phyloP scores from a whole-genome alignment of 2,888 invertebrate species.

The Fissipunctia ypsillon region DNA sequence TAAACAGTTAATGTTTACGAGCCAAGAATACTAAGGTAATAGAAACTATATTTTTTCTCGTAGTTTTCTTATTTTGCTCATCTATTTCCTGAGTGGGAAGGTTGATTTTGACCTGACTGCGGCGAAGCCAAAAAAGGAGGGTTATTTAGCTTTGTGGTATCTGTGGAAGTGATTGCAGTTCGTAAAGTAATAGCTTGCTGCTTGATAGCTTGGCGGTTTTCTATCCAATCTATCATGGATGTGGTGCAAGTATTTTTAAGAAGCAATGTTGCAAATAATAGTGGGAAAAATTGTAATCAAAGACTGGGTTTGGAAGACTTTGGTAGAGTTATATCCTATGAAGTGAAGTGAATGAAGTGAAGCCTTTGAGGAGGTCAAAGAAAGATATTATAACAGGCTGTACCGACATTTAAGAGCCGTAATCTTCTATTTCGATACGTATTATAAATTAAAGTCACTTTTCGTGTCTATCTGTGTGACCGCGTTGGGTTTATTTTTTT shows the following conservation, averaged over 20 bases:
- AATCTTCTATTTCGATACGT: no score
- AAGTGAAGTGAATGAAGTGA: no score
- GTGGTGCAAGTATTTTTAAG: not conserved
- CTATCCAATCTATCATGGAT: not conserved
- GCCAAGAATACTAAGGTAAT: slow-evolving; percentile 22
- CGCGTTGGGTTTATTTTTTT: no score
- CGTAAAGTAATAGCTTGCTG: slow-evolving; percentile 36
- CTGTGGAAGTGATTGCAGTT: slow-evolving; percentile 35
- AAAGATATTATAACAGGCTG: no score
- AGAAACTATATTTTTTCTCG: slow-evolving; percentile 18
- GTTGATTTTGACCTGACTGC: no score
- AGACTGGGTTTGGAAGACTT: not conserved
- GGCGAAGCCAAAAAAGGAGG: no score
- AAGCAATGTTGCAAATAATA: not conserved
- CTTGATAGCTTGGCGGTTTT: slow-evolving; percentile 13
- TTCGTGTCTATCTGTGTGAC: no score
- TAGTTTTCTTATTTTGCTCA: slow-evolving; percentile 10
- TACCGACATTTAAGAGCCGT: no score
- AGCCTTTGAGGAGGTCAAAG: no score
- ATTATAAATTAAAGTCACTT: no score
- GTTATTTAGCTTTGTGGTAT: slow-evolving; percentile 41
- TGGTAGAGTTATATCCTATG: not conserved
- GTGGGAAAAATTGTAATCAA: not conserved
- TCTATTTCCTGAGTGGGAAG: slow-evolving; percentile 21
- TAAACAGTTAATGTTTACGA: slow-evolving; percentile 17